Percentiles rank a stretch among this genome's conserved stretches.
These are phyloP conservation scores for Ancistrus triradiatus DNA, from an alignment of 2,113 vertebrate species.

Conservation along the genomic window DNA sequence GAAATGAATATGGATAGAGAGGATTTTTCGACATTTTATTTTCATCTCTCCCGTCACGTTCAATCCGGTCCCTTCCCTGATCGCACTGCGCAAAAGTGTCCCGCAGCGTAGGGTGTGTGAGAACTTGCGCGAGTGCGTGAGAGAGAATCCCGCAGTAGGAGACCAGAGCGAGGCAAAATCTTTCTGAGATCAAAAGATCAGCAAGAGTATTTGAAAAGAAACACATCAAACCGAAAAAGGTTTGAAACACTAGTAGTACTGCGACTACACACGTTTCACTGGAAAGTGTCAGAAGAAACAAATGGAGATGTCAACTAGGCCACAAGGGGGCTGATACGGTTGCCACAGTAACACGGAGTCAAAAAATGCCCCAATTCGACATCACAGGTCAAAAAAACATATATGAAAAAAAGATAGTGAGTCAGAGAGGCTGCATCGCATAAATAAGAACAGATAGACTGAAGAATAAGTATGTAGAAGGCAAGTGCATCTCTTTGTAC, in stretches of 20 bases:
- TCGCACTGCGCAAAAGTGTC: conserved; percentile 17
- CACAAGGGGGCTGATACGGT: neutral
- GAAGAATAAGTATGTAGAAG: too few species aligned
- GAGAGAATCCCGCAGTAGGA: conserved; percentile 59
- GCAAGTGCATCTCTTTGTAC: too few species aligned
- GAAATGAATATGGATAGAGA: conserved; percentile 4
- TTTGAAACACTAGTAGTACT: neutral
- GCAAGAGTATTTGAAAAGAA: conserved; percentile 3
- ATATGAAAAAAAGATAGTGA: too few species aligned
- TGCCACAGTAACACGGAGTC: conserved; percentile 6
- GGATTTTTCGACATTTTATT: conserved; percentile 6
- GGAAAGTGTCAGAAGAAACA: neutral
- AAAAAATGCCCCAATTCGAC: neutral
- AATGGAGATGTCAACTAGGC: conserved; percentile 20
- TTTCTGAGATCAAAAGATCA: neutral
- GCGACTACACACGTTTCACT: neutral
- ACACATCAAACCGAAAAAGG: neutral
- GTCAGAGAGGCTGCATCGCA: neutral
- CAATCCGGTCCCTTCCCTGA: neutral
- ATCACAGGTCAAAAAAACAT: conserved; percentile 3
- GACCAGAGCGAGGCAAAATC: neutral
- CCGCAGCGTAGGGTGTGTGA: conserved; percentile 5
- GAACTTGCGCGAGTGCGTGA: too few species aligned
- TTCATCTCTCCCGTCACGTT: conserved; percentile 6
- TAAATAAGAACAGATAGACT: neutral